Base-by-base conservation (phyloP, 2,797 vertebrate species). In the Parauchenoglanis punctatus region DNA sequence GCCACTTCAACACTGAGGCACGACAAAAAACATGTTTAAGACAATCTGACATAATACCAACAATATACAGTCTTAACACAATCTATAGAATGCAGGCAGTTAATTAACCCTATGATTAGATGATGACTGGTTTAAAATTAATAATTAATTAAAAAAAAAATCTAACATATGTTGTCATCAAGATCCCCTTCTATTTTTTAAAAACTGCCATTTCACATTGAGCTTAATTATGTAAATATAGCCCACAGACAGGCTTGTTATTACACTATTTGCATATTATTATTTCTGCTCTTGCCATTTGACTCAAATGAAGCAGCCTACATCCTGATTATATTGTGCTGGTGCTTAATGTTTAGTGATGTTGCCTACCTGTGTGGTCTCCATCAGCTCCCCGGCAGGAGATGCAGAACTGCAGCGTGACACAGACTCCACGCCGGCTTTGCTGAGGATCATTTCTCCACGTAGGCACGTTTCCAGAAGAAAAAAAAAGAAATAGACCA, bases 371-470 rank as follows among this genome's bases (percentile, higher is more conserved):
- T 98, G 97, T 90, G 92, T 90, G 94, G 90, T 94, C 88, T 97
- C 97, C 90, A 96, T 95, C 46, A 97, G 96, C 89, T 98, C 97
- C 94, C 96, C 96, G 75, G 94, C 94, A 70, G 96, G 96, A 92
- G 97, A 97, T 89, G 96, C 96, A 91, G 97, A 96, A 93, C 97
- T 97, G 96, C 97, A 97, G 94, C 96, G 96, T 77, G 97, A 97
- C 82, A 95, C 96, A 40, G 97, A 94, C 91, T 99, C 98, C 94
- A 97, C 96, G 83, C 97, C 97, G 82, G 88, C 89, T 92, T 96
- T 96, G 90, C 95, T 95, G 7, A 94, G 95, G 92, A 96, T 96
- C 97, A 98, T 97, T 93, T 92, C 88, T 84, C 58, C 78, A 83
- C 52, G 23, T 17, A 49, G 61, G n/a, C 76, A 77, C 76, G 46